Evolutionary conservation across 2,888 invertebrate species (phyloP), one percentile per base, ranked within the genome.

Genomic region (Drosophila koepferae): DNA sequence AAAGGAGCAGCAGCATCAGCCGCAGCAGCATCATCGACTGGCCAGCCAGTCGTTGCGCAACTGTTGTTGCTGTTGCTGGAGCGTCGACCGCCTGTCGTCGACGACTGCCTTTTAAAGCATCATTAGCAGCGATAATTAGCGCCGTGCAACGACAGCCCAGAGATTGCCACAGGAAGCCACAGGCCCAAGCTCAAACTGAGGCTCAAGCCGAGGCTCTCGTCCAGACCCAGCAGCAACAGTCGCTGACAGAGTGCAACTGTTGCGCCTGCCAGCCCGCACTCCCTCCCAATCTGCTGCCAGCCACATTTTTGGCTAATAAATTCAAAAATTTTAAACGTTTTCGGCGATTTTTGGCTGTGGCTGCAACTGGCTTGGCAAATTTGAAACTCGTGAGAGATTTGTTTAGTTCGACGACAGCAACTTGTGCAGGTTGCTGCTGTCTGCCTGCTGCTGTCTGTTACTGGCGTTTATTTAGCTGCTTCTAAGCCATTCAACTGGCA

Each of bases 101-200:
- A 82, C 86, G 86, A 89, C 84, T 90, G 86, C 89, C 86, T 91
- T 90, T 91, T 91, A 86, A 89, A 90, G 82, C 90, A 91, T 89
- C 89, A 89, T 89, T 89, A 89, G 91, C 89, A 82, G 90, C 85
- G 89, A 89, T 89, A 89, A 91, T 89, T 89, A 89, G 89, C 82
- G 81, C 84, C 82, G 83, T 84, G 90, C 81, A 90, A 82, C 81
- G 81, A 79, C 89, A 81, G 90, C 81, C 86, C 60, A 81, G 86
- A 81, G 81, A 88, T 86, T 81, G 77, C 74, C 81, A 72, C 81
- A 72, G 58, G 67, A 78, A 78, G 73, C 54, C 60, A 66, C 61
- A 69, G 60, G 56, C 56, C 41, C 63, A 77, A 59, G 46, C 58
- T 46, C 12, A 46, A 38, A 20, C 36, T 36, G 7, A 20, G 44